Conservation (phyloP, 2,797 vertebrate genomes). For the Peromyscus aztecus region DNA sequence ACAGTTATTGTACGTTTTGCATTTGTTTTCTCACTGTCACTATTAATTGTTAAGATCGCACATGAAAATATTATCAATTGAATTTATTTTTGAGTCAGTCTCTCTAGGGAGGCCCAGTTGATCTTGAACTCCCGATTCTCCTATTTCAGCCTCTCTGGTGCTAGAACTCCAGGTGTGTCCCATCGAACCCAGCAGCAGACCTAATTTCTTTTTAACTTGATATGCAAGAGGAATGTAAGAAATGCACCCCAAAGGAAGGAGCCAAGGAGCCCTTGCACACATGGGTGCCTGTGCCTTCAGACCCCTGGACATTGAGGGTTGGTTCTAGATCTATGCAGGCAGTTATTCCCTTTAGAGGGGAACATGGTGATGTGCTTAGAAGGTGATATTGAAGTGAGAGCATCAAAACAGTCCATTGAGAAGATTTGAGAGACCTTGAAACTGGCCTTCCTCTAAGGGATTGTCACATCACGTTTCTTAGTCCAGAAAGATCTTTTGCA, state of each 20-base stretch:
- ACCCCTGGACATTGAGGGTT: rapidly evolving
- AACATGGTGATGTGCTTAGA: background rate
- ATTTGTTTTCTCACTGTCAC: background rate
- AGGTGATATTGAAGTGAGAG: background rate
- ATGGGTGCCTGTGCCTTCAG: rapidly evolving
- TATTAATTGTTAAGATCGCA: background rate
- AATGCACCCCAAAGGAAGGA: background rate
- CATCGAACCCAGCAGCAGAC: background rate
- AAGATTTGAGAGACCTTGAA: background rate
- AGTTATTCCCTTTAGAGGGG: background rate
- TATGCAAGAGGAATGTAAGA: background rate
- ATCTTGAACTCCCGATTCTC: background rate
- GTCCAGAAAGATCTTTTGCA: conserved; percentile 3
- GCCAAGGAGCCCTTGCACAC: background rate
- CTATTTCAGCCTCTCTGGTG: background rate
- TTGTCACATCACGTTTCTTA: background rate
- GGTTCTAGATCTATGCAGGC: background rate
- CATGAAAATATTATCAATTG: background rate
- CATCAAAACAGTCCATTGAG: background rate
- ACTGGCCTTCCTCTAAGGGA: background rate
- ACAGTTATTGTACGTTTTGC: background rate
- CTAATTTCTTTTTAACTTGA: background rate
- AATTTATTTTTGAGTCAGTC: background rate
- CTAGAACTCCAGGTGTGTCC: background rate
- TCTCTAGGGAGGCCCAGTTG: background rate